A percentile compares a stretch with the other conserved stretches of the same genome.
Evolutionary conservation across 2,888 invertebrate genomes (phyloP).

Genomic region (Diarsia brunnea): DNA sequence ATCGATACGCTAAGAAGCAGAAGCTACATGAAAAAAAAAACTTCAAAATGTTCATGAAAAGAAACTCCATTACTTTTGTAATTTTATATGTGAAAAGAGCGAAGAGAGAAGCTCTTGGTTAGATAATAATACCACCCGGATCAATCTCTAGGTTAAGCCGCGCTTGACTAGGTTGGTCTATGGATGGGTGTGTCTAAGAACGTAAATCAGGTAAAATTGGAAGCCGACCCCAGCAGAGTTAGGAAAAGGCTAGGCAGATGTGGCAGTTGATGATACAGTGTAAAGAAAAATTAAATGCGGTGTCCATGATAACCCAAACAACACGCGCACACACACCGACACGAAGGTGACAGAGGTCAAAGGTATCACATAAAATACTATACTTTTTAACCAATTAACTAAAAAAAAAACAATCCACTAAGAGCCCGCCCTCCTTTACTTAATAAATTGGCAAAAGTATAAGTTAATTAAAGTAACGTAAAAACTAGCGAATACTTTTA

Average conservation of each 20-base stretch:
- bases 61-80: neutral
- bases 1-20: neutral
- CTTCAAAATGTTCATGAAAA: neutral
- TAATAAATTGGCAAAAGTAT: slow-evolving; percentile 56
- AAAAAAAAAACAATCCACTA: slow-evolving; percentile 29
- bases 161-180: too few relatives aligned
- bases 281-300: neutral
- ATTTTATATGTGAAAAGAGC: too few relatives aligned
- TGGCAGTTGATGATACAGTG: neutral
- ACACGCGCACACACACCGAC: neutral
- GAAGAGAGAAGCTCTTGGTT: too few relatives aligned
- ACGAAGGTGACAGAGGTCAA: neutral
- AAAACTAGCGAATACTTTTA: slow-evolving; percentile 45
- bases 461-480: slow-evolving; percentile 53
- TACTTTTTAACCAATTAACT: slow-evolving; percentile 37
- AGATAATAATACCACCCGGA: too few relatives aligned
- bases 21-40: neutral
- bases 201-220: too few relatives aligned
- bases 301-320: neutral
- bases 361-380: neutral
- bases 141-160: too few relatives aligned
- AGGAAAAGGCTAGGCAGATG: too few relatives aligned
- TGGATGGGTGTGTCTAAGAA: too few relatives aligned
- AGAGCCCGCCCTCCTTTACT: slow-evolving; percentile 42
- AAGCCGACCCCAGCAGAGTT: too few relatives aligned